Evolutionary conservation across 2,888 invertebrate genomes (phyloP).

Genomic region (Chydorus sphaericus): DNA sequence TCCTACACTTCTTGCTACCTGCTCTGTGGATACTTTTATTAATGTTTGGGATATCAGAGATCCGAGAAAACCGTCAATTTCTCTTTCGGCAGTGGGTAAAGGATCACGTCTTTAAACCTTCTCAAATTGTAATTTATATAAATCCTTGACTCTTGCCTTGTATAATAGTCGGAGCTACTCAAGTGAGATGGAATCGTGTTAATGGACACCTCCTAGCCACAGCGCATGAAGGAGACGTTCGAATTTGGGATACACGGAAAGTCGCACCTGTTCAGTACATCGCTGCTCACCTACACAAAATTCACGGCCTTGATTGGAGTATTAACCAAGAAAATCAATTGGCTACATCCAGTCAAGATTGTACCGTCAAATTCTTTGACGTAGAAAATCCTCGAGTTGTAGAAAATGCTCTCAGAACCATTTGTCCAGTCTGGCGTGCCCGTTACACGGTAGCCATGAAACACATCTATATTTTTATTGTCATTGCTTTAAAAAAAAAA

Average conservation of each 20-base stretch:
- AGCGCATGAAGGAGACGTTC: conserved; percentile 87
- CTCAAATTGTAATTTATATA: conserved; percentile 15
- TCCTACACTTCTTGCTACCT: conserved; percentile 63
- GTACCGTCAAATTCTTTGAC: conserved; percentile 88
- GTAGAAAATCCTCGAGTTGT: conserved; percentile 68
- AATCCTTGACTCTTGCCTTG: conserved; percentile 1
- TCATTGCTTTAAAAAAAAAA: not conserved
- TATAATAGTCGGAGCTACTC: conserved; percentile 63
- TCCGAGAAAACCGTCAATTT: conserved; percentile 61
- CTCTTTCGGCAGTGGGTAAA: conserved; percentile 75
- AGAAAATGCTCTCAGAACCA: conserved; percentile 68
- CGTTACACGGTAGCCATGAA: conserved; percentile 51
- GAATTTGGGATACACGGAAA: conserved; percentile 90
- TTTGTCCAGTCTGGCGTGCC: conserved; percentile 83
- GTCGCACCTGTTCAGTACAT: conserved; percentile 80
- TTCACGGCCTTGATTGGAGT: conserved; percentile 91
- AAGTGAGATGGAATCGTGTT: conserved; percentile 84
- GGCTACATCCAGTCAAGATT: conserved; percentile 87
- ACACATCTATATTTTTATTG: not conserved
- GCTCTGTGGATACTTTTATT: conserved; percentile 85
- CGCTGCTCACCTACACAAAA: conserved; percentile 72
- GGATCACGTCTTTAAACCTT: conserved; percentile 17
- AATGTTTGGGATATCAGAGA: conserved; percentile 88
- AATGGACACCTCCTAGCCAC: conserved; percentile 74
- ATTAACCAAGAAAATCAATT: conserved; percentile 67